These are phyloP conservation scores for Trichomalopsis sarcophagae DNA, from an alignment of 1,140 invertebrate genomes.

Conservation along the genomic window DNA sequence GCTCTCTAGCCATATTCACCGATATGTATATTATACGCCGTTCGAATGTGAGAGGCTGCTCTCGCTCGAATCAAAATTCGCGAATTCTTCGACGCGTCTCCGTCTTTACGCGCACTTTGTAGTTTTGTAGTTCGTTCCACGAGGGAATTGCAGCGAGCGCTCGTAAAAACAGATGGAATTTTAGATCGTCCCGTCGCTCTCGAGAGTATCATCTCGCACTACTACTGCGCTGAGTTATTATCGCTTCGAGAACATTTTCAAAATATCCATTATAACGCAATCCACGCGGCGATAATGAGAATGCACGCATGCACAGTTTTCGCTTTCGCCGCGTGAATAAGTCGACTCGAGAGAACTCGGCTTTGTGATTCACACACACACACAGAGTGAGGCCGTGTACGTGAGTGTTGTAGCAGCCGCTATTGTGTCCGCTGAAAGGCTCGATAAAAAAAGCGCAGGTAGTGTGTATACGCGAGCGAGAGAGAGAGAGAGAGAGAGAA, in stretches of 20 bases:
- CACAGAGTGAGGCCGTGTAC: not conserved
- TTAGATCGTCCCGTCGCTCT: not conserved
- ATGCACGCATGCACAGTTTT: not conserved
- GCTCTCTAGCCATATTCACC: not conserved
- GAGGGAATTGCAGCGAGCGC: not conserved
- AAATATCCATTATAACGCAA: no score
- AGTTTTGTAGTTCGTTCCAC: not conserved
- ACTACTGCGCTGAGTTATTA: no score
- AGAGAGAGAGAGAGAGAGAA: constrained; percentile 56
- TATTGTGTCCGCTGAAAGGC: constrained; percentile 15
- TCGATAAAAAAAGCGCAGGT: constrained; percentile 43
- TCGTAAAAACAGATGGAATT: not conserved
- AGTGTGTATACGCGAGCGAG: constrained; percentile 13
- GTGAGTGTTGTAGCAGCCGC: not conserved
- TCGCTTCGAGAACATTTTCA: no score
- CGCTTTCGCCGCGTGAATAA: not conserved
- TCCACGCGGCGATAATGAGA: no score
- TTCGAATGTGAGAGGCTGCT: not conserved
- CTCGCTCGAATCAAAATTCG: no score
- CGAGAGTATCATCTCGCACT: not conserved
- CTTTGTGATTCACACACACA: not conserved
- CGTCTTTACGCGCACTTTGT: not conserved
- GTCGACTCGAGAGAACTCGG: not conserved
- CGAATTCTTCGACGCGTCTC: no score
- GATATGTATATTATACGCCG: constrained; percentile 8